phyloP scores from a whole-genome alignment of 1,140 invertebrate genomes.

The Eurosta solidaginis region DNA sequence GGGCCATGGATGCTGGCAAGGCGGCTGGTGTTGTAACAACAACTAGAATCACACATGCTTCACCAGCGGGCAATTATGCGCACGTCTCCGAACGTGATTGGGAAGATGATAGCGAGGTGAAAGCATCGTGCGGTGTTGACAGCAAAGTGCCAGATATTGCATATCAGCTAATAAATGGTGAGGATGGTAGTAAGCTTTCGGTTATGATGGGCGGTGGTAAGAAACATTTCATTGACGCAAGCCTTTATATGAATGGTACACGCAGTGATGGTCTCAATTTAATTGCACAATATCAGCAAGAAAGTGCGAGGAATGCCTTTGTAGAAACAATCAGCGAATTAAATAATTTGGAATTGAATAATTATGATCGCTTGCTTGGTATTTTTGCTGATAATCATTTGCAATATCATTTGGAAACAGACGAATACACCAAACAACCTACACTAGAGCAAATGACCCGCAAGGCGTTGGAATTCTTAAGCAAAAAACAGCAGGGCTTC shows the following conservation, averaged over 20 bases:
- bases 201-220: conserved; percentile 79
- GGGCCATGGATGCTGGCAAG: conserved; percentile 73
- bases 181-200: conserved; percentile 67
- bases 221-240: conserved; percentile 63
- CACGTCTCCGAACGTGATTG: conserved; percentile 74
- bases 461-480: conserved; percentile 72
- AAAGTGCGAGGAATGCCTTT: conserved; percentile 62
- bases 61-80: conserved; percentile 76
- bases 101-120: conserved; percentile 74
- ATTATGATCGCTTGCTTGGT: conserved; percentile 61
- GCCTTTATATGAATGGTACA: conserved; percentile 51
- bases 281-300: conserved; percentile 70
- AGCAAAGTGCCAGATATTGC: conserved; percentile 73
- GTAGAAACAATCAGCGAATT: conserved; percentile 68
- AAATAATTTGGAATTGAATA: conserved; percentile 47
- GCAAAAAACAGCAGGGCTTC: conserved; percentile 71
- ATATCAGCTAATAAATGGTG: conserved; percentile 70
- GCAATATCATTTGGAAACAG: conserved; percentile 64
- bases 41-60: conserved; percentile 79
- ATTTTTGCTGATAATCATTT: conserved; percentile 64
- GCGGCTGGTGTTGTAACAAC: conserved; percentile 74
- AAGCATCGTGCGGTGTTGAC: conserved; percentile 43
- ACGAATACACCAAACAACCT: conserved; percentile 63
- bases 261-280: conserved; percentile 72
- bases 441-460: conserved; percentile 78